Evolutionary conservation across 2,797 vertebrate genomes (phyloP), one percentile per base, ranked within the genome.

Genomic region (Pseudopleuronectes americanus): DNA sequence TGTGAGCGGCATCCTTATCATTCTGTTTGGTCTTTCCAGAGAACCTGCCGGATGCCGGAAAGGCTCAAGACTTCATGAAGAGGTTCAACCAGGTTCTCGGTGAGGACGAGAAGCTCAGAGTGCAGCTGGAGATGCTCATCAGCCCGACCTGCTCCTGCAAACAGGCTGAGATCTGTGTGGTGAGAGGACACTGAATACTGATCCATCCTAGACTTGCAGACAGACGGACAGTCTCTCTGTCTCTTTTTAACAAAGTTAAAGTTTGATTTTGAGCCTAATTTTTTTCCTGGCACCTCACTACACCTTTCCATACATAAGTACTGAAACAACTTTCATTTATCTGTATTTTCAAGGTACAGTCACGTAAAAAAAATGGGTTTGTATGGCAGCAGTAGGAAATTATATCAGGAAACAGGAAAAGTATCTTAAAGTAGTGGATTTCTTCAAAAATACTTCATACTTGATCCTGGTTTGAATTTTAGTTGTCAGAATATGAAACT

Each of bases 31-130:
- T 90, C 76, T 77, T 70, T 80, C 23, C 86, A 99, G 97, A 99
- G 91, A 98, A 99, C 87, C 95, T 99, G 56, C 98, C 97, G 66
- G 98, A 99, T 73, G 96, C 97, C 70, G 97, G 98, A 58, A 99
- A 99, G 92, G 97, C 97, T 70, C 97, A 99, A 91, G 97, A 99
- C 93, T 99, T 99, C 92, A 97, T 99, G 94, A 99, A 99, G 91
- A 99, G 96, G 88, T 99, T 99, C 88, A 99, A 99, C 82, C 98
- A 99, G 85, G 97, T 97, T 89, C 95, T 99, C 7, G 97, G 97
- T 51, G 98, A 99, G 38, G 98, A 99, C 71, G 98, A 99, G 91
- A 99, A 98, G 84, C 95, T 99, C 49, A 81, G 97, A 60, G 91
- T 94, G 76, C 98, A 99, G 61, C 94, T 99, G 66, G 97, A 99